Percentiles rank a stretch among this genome's conserved stretches.
Conservation (phyloP, 2,888 invertebrate genomes). For the Latrodectus elegans region DNA sequence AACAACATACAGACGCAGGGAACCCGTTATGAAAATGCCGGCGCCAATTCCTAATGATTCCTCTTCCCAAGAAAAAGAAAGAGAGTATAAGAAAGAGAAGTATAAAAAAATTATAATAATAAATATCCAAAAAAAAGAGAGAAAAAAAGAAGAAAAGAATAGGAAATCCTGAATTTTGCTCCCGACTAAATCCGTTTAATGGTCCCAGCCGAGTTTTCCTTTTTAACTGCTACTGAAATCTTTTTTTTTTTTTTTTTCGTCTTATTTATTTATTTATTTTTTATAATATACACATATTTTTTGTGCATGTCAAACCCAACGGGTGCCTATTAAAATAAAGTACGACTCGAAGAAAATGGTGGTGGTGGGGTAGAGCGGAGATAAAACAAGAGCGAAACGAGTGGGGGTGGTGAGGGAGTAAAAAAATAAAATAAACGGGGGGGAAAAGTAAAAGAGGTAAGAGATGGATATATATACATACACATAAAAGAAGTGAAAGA, state of each 20-base stretch:
- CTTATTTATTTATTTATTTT: constrained; percentile 14
- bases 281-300: constrained; percentile 69
- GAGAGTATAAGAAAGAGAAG: constrained; percentile 8
- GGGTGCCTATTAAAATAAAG: constrained; percentile 69
- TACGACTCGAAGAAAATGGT: constrained; percentile 55
- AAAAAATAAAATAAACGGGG: constrained; percentile 25
- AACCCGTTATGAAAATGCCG: constrained; percentile 56
- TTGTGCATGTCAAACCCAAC: constrained; percentile 67
- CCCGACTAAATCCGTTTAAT: constrained; percentile 69
- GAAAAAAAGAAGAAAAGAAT: constrained; percentile 24
- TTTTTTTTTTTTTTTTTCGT: background rate
- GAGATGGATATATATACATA: background rate
- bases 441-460: background rate
- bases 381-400: constrained; percentile 11
- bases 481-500: constrained; percentile 35
- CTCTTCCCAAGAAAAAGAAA: constrained; percentile 13
- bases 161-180: constrained; percentile 69
- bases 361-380: background rate
- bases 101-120: background rate
- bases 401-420: background rate
- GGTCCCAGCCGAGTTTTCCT: constrained; percentile 63
- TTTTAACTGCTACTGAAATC: constrained; percentile 60
- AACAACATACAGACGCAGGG: constrained; percentile 60
- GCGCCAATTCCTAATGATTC: constrained; percentile 68
- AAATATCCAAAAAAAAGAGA: background rate